Conservation (phyloP, 2,113 vertebrate genomes). For the Lamprologus callipterus region DNA sequence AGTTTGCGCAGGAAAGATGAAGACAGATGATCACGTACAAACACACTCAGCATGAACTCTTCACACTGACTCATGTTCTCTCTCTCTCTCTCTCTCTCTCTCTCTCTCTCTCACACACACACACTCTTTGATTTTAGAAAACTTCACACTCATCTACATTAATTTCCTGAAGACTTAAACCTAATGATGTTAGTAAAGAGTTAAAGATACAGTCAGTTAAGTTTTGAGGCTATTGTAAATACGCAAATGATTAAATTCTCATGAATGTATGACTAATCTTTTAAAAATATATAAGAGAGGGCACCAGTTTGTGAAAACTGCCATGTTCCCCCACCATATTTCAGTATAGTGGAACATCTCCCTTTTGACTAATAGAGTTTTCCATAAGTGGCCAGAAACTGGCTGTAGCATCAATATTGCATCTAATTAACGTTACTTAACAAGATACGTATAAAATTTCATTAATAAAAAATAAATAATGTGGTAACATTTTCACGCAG, state of each 20-base stretch:
- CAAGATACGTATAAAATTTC: neutral
- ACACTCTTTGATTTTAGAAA: neutral
- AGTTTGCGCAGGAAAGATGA: neutral
- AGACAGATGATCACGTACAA: neutral
- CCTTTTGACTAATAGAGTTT: neutral
- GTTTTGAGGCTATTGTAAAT: neutral
- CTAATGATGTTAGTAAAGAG: neutral
- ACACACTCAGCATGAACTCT: neutral
- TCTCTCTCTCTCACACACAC: neutral
- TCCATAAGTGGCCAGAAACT: neutral
- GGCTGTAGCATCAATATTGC: neutral
- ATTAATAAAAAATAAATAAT: neutral
- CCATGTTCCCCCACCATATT: neutral
- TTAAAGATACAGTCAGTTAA: neutral
- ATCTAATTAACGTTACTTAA: neutral
- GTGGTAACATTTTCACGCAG: neutral
- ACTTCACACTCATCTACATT: neutral
- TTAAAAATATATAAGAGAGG: neutral
- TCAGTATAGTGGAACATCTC: neutral
- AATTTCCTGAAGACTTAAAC: neutral
- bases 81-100: neutral
- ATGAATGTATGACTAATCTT: neutral
- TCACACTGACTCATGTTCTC: neutral
- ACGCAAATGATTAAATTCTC: accelerated
- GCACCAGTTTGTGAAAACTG: neutral